Conservation (phyloP, 1,140 invertebrate species). For the Cryptotermes secundus region DNA sequence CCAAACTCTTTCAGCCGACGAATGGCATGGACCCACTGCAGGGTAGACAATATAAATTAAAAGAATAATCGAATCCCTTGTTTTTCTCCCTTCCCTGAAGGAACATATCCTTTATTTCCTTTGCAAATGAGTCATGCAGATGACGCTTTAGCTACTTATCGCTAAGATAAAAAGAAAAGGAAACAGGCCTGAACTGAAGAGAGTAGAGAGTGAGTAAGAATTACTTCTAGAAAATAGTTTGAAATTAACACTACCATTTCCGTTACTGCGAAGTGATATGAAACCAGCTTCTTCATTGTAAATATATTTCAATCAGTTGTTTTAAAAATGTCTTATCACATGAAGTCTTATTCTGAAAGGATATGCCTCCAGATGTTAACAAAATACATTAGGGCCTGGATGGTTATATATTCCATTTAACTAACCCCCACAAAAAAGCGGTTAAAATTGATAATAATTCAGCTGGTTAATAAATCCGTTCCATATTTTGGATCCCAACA, state of each 20-base stretch:
- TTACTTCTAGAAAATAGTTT: not conserved
- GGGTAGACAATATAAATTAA: not conserved
- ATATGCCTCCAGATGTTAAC: no score
- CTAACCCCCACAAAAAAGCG: no score
- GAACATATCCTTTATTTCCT: not conserved
- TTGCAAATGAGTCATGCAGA: conserved; percentile 9
- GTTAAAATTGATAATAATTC: no score
- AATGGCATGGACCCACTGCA: not conserved
- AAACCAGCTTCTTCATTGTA: no score
- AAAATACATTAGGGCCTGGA: no score
- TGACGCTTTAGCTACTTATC: not conserved
- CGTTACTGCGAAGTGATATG: no score
- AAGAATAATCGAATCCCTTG: not conserved
- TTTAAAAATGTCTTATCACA: no score
- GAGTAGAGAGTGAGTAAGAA: not conserved
- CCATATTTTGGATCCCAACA: no score
- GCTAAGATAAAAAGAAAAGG: not conserved
- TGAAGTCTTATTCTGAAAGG: no score
- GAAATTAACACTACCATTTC: not conserved
- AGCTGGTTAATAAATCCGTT: no score
- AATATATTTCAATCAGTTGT: no score
- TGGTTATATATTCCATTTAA: no score
- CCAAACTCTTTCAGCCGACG: not conserved
- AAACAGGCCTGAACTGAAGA: not conserved
- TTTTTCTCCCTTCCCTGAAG: not conserved